These are phyloP conservation scores for Smutsia gigantea DNA, from an alignment of 2,797 vertebrate genomes.

Conservation along the genomic window DNA sequence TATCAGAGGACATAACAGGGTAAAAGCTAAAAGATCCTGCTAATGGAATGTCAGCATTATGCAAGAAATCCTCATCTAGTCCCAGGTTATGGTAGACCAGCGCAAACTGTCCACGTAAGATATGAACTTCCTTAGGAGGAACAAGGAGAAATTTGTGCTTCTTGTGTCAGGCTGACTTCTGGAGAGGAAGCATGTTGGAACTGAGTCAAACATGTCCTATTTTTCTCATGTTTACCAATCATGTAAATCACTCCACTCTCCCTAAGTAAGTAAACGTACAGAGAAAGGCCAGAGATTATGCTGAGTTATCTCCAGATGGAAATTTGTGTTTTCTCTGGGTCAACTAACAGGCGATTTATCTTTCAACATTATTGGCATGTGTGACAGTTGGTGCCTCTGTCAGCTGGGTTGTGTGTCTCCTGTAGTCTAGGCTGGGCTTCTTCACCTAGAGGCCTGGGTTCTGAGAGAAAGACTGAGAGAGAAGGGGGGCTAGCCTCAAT, in stretches of 20 bases:
- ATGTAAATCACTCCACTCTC: not conserved
- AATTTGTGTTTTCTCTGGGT: not conserved
- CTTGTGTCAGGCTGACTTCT: not conserved
- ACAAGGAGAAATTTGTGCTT: not conserved
- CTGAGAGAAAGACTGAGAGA: not conserved
- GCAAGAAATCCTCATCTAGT: not conserved
- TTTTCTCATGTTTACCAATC: not conserved
- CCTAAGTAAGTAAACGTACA: not conserved
- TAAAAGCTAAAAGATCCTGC: not conserved
- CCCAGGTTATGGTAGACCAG: not conserved
- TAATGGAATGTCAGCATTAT: not conserved
- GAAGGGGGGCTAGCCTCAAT: not conserved
- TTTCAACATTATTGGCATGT: not conserved
- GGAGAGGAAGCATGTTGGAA: not conserved
- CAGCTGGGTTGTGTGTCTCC: not conserved
- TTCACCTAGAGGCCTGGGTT: not conserved
- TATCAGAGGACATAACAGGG: not conserved
- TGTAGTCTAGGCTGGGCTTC: not conserved
- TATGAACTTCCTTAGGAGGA: not conserved
- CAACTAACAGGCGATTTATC: not conserved
- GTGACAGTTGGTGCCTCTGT: not conserved
- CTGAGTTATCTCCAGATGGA: not conserved
- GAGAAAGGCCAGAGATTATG: not conserved
- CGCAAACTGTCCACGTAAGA: not conserved
- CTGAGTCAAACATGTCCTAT: not conserved